These are phyloP conservation scores for Urocitellus parryii DNA, from an alignment of 2,113 vertebrate genomes.

Conservation along the genomic window DNA sequence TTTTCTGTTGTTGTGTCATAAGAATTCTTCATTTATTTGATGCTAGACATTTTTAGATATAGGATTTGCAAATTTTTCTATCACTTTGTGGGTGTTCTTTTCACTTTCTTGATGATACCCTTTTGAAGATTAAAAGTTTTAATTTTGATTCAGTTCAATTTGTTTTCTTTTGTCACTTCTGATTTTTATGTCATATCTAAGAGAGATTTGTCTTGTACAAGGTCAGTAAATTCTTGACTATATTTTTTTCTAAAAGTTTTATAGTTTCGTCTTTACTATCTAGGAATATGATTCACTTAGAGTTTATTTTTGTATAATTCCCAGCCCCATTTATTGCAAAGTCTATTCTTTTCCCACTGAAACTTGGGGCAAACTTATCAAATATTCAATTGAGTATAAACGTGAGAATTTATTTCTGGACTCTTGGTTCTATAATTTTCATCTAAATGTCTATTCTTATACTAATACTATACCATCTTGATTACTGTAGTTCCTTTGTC, in stretches of 20 bases:
- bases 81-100: not conserved
- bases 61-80: not conserved
- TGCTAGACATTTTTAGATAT: not conserved
- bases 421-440: not conserved
- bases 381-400: not conserved
- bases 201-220: not conserved
- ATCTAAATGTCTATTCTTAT: not conserved
- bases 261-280: not conserved
- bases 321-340: not conserved
- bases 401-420: not conserved
- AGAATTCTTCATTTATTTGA: not conserved
- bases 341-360: not conserved
- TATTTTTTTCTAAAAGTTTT: not conserved
- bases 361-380: not conserved
- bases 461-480: not conserved
- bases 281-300: not conserved
- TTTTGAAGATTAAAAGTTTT: not conserved
- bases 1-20: not conserved
- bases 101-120: not conserved
- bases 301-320: not conserved
- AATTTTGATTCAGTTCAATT: not conserved
- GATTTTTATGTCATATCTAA: not conserved
- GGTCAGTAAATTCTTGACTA: not conserved
- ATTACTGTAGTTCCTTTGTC: not conserved
- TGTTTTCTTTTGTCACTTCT: not conserved